A percentile compares a stretch with the other conserved stretches of the same genome.
Conservation (phyloP, 2,113 vertebrate genomes). For the Psophia crepitans region DNA sequence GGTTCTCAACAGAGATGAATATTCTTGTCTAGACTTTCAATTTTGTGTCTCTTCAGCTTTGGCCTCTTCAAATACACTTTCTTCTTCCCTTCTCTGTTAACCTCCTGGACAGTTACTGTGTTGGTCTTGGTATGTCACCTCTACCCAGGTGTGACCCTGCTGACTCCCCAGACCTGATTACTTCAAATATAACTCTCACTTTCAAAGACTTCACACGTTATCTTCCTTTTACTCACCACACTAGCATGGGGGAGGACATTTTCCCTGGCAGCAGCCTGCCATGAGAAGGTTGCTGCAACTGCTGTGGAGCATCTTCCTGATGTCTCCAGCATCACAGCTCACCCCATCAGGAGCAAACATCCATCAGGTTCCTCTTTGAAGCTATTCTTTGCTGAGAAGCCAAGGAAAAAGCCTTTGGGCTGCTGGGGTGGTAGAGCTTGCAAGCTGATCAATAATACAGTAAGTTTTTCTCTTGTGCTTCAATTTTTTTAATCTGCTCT, state of each 20-base stretch:
- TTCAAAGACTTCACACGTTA: neutral
- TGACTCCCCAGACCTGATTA: neutral
- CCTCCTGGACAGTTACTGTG: rapidly evolving
- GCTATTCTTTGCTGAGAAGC: neutral
- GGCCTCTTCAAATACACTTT: neutral
- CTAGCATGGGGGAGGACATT: neutral
- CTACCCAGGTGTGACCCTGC: neutral
- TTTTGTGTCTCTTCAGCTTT: neutral
- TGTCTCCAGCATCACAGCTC: neutral
- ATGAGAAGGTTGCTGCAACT: neutral
- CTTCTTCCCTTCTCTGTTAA: neutral
- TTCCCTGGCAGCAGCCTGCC: neutral
- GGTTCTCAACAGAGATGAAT: neutral
- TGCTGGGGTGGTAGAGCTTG: neutral
- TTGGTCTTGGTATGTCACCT: neutral
- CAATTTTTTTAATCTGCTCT: neutral
- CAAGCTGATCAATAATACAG: neutral
- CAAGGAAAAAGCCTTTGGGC: neutral
- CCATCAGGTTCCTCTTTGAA: neutral
- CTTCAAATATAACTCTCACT: neutral
- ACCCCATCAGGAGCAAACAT: neutral
- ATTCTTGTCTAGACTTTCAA: neutral
- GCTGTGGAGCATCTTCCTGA: rapidly evolving
- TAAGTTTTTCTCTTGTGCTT: neutral
- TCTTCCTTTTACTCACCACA: neutral